phyloP scores from a whole-genome alignment of 2,888 invertebrate genomes.

The Silvanus unidentatus region DNA sequence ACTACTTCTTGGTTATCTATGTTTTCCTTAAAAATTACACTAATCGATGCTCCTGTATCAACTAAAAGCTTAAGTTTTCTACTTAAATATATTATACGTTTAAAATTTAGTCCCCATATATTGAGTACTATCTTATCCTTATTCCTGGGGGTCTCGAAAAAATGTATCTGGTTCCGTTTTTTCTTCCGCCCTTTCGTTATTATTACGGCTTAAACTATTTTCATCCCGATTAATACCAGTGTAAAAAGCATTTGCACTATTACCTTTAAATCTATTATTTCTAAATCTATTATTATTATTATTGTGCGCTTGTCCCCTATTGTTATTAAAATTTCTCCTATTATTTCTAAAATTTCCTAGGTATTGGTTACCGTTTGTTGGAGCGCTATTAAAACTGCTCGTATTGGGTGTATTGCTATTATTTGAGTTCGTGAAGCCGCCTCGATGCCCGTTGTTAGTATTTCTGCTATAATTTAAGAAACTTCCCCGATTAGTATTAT shows the following conservation, averaged over 20 bases:
- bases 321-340: background rate
- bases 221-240: background rate
- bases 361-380: too few species aligned
- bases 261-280: slow-evolving; percentile 3
- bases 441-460: too few species aligned
- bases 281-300: slow-evolving; percentile 2
- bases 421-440: too few species aligned
- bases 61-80: slow-evolving; percentile 8
- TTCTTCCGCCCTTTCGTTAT: background rate
- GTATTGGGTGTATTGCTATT: too few species aligned
- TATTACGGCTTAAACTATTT: slow-evolving; percentile 4
- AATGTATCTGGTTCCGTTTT: slow-evolving; percentile 1
- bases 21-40: slow-evolving; percentile 7
- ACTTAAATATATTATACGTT: background rate
- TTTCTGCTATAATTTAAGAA: too few species aligned
- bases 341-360: too few species aligned
- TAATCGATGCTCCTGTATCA: slow-evolving; percentile 12
- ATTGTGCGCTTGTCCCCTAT: background rate
- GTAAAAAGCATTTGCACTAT: slow-evolving; percentile 1
- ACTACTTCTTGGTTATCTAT: slow-evolving; percentile 5
- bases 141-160: slow-evolving; percentile 5
- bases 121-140: slow-evolving; percentile 4
- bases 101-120: slow-evolving; percentile 8
- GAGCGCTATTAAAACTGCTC: too few species aligned
- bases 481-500: background rate